A percentile compares a stretch with the other conserved stretches of the same genome.
phyloP scores from a whole-genome alignment of 2,797 vertebrate genomes.

The Acomys russatus region DNA sequence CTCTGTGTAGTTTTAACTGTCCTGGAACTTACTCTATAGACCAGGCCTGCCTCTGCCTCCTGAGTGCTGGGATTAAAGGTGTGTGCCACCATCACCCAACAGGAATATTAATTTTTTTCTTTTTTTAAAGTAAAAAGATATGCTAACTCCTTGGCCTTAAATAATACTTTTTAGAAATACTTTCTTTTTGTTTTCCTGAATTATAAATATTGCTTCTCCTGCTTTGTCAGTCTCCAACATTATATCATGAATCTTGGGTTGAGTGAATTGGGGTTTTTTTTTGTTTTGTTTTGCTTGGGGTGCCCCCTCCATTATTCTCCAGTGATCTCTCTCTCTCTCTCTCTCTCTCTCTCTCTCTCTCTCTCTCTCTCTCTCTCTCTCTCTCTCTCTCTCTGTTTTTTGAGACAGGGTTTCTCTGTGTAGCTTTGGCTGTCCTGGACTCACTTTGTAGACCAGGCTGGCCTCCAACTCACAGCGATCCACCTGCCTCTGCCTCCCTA shows the following conservation, averaged over 20 bases:
- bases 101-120: not conserved
- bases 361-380: no score
- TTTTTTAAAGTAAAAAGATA: slow-evolving; percentile 3
- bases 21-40: not conserved
- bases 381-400: not conserved
- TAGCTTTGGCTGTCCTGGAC: no score
- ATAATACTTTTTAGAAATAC: slow-evolving; percentile 64
- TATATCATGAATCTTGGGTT: slow-evolving; percentile 8
- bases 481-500: no score
- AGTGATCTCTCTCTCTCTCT: no score
- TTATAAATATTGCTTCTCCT: slow-evolving; percentile 45
- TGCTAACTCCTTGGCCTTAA: slow-evolving; percentile 50
- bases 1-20: not conserved
- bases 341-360: no score
- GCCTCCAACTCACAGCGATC: no score
- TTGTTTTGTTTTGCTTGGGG: slow-evolving; percentile 4
- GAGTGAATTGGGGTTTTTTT: not conserved
- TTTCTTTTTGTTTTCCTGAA: slow-evolving; percentile 48
- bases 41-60: not conserved
- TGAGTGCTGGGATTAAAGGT: not conserved
- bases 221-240: slow-evolving; percentile 50
- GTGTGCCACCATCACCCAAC: not conserved
- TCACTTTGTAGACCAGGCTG: no score
- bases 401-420: no score
- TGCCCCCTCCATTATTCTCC: no score